A percentile compares a stretch with the other conserved stretches of the same genome.
phyloP scores from a whole-genome alignment of 2,113 vertebrate genomes.

The Sclerurus mexicanus region DNA sequence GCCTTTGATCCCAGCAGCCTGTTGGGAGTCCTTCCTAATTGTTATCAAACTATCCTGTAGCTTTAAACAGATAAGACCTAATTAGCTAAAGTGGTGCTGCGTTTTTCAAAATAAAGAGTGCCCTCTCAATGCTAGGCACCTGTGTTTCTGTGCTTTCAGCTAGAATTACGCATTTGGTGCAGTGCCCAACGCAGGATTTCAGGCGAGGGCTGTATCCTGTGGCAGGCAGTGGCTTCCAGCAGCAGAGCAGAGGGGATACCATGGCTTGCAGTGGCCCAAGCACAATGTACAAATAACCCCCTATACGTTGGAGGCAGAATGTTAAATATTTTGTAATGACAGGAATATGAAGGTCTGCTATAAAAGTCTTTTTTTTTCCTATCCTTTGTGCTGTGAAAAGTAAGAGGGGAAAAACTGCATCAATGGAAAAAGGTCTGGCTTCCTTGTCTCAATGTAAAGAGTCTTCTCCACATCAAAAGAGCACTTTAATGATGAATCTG shows the following conservation, averaged over 20 bases:
- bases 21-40: conserved; percentile 65
- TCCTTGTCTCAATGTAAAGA: background rate
- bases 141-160: conserved; percentile 45
- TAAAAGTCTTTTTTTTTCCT: background rate
- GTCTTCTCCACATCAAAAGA: background rate
- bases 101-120: conserved; percentile 45
- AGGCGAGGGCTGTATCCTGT: background rate
- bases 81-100: conserved; percentile 60
- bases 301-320: background rate
- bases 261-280: background rate
- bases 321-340: background rate
- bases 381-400: background rate
- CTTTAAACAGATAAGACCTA: conserved; percentile 62
- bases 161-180: conserved; percentile 19
- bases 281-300: background rate
- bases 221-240: background rate
- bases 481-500: background rate
- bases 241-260: background rate
- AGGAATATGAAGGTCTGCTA: background rate
- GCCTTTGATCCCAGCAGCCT: conserved; percentile 64
- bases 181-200: background rate
- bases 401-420: background rate
- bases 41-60: conserved; percentile 64
- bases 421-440: background rate
- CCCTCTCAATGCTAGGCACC: conserved; percentile 50